A percentile compares a stretch with the other conserved stretches of the same genome.
Evolutionary conservation across 37 sponge, comb jelly and placozoan species (phyloP).

Genomic region (Ianthella basta): DNA sequence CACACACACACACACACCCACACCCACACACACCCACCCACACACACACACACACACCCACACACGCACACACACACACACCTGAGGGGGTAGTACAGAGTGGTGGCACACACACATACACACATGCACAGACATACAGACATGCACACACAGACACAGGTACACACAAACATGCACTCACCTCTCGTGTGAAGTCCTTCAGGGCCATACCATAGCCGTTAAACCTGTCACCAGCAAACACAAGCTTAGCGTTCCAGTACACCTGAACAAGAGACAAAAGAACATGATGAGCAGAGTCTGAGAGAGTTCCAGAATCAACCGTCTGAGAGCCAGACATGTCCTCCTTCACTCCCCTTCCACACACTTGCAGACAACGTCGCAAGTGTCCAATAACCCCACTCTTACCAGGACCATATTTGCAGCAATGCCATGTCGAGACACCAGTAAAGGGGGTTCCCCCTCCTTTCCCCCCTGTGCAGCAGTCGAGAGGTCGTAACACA

Average conservation of each 20-base stretch:
- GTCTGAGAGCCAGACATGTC: not conserved
- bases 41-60: no score
- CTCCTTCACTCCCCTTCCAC: not conserved
- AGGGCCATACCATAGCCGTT: constrained; percentile 93
- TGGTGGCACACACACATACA: no score
- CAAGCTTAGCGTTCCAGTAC: constrained; percentile 73
- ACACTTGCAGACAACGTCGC: no score
- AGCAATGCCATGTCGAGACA: constrained; percentile 71
- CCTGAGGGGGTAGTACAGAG: not conserved
- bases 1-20: no score
- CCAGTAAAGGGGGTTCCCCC: not conserved
- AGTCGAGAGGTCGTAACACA: constrained; percentile 84
- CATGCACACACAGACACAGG: no score
- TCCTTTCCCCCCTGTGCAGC: constrained; percentile 34
- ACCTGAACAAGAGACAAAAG: constrained; percentile 60
- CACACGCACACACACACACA: no score
- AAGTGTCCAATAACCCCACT: not conserved
- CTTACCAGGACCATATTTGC: constrained; percentile 90
- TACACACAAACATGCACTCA: constrained; percentile 39
- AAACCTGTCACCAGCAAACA: constrained; percentile 84
- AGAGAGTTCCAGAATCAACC: not conserved
- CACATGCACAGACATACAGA: no score
- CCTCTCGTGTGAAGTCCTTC: constrained; percentile 93
- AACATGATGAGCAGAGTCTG: not conserved
- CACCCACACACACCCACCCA: no score